A percentile compares a stretch with the other conserved stretches of the same genome.
Evolutionary conservation across 92 coral and sea anemone genomes (phyloP).

Genomic region (Actinostola sp.): DNA sequence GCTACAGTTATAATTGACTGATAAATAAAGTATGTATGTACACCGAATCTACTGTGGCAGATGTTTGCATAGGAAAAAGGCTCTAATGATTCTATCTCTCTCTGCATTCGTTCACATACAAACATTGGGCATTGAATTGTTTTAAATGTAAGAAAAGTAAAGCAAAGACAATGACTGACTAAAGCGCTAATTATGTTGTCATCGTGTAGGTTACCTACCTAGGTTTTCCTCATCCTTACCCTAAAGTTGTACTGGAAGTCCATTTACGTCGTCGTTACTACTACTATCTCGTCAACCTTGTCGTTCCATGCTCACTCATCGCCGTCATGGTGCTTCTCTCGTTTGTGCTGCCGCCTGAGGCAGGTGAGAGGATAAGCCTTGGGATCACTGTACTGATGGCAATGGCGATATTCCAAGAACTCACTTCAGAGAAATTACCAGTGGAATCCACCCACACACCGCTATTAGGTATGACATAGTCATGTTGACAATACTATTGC

Average conservation of each 20-base stretch:
- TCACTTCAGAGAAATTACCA: slow-evolving; percentile 81
- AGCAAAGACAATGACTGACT: neutral
- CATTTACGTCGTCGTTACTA: slow-evolving; percentile 71
- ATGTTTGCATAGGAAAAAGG: no score
- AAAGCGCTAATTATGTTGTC: neutral
- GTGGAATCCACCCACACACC: slow-evolving; percentile 77
- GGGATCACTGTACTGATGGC: slow-evolving; percentile 91
- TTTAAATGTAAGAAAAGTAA: no score
- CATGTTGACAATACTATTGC: no score
- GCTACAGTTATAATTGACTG: no score
- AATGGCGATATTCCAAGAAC: slow-evolving; percentile 90
- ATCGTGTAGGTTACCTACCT: slow-evolving; percentile 45
- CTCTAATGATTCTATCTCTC: no score
- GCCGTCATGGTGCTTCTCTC: slow-evolving; percentile 80
- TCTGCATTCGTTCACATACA: no score
- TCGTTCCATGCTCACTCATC: slow-evolving; percentile 84
- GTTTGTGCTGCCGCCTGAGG: slow-evolving; percentile 84
- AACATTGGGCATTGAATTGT: no score
- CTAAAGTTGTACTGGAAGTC: slow-evolving; percentile 61
- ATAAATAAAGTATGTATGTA: no score
- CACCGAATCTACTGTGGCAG: no score
- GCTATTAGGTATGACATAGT: slow-evolving; percentile 55
- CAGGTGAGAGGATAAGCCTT: slow-evolving; percentile 82
- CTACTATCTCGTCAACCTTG: slow-evolving; percentile 78
- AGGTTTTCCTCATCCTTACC: slow-evolving; percentile 73